Percentiles rank a stretch among this genome's conserved stretches.
phyloP scores from a whole-genome alignment of 2,888 invertebrate genomes.

The Acanthosepion lycidas region DNA sequence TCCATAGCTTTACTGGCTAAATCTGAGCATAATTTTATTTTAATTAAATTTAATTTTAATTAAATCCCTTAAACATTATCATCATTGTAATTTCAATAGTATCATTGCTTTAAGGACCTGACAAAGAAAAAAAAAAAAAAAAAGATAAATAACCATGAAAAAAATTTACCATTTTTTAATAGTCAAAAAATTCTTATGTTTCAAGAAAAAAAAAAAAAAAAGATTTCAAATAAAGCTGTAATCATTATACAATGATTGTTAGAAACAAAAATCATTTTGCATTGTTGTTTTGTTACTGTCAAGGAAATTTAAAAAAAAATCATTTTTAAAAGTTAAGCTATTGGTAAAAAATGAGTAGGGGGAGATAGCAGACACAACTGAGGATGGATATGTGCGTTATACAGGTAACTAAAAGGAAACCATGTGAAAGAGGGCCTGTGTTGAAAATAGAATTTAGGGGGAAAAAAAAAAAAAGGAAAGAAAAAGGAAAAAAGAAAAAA shows the following conservation, averaged over 20 bases:
- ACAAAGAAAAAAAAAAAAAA: background rate
- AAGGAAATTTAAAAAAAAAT: background rate
- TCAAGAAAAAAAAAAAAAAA: background rate
- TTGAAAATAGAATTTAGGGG: background rate
- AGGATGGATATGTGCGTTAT: constrained; percentile 21
- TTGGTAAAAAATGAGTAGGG: background rate
- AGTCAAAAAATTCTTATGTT: background rate
- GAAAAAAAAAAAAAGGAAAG: background rate
- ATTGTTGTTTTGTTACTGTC: background rate
- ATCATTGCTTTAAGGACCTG: background rate
- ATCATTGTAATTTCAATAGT: too few relatives aligned
- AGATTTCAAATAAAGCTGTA: background rate
- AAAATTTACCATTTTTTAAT: background rate
- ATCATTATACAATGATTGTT: background rate
- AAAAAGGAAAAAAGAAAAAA: too few relatives aligned
- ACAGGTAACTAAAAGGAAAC: background rate
- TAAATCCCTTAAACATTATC: too few relatives aligned
- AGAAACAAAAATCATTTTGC: constrained; percentile 1
- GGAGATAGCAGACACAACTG: background rate
- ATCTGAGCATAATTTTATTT: background rate
- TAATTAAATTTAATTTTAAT: too few relatives aligned
- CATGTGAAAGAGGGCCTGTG: background rate
- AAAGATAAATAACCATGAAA: background rate
- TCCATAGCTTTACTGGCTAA: background rate
- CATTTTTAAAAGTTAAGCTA: background rate